Conservation (phyloP, 2,888 invertebrate species). For the Syrista parreyssii region DNA sequence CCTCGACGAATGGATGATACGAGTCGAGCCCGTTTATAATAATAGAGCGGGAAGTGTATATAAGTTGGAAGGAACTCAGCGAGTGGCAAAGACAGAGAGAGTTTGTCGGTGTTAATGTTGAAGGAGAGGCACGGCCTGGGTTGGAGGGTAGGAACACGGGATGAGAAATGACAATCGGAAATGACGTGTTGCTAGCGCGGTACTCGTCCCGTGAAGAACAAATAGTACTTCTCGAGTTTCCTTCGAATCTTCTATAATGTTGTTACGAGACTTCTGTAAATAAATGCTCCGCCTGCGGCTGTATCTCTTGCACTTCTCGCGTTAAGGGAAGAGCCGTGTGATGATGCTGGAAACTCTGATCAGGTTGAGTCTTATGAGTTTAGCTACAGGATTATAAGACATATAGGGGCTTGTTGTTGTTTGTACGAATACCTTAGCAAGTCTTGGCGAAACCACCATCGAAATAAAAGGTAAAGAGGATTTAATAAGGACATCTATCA, state of each 20-base stretch:
- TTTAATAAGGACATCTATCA: not conserved
- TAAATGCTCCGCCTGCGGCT: conserved; percentile 1
- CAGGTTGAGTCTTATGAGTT: not conserved
- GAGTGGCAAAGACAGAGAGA: conserved; percentile 6
- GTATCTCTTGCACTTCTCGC: not conserved
- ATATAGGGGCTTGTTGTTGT: not conserved
- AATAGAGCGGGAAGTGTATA: conserved; percentile 31
- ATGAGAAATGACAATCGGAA: conserved; percentile 57
- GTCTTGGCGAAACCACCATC: not conserved
- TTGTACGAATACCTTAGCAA: not conserved
- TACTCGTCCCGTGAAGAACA: conserved; percentile 12
- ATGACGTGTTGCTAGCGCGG: conserved; percentile 41
- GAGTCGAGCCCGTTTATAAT: conserved; percentile 32
- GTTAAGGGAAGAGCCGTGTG: not conserved
- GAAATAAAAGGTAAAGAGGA: not conserved
- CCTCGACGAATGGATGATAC: conserved; percentile 28
- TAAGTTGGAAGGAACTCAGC: conserved; percentile 25
- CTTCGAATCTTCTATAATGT: conserved; percentile 8
- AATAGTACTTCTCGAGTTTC: conserved; percentile 10
- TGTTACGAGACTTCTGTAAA: conserved; percentile 18
- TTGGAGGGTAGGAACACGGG: conserved; percentile 5
- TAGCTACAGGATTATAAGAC: not conserved
- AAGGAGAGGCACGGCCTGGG: not conserved
- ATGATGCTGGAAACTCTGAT: not conserved
- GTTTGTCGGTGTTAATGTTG: not conserved